Base-by-base conservation (phyloP, 2,113 vertebrate genomes). In the Onychostruthus taczanowskii region DNA sequence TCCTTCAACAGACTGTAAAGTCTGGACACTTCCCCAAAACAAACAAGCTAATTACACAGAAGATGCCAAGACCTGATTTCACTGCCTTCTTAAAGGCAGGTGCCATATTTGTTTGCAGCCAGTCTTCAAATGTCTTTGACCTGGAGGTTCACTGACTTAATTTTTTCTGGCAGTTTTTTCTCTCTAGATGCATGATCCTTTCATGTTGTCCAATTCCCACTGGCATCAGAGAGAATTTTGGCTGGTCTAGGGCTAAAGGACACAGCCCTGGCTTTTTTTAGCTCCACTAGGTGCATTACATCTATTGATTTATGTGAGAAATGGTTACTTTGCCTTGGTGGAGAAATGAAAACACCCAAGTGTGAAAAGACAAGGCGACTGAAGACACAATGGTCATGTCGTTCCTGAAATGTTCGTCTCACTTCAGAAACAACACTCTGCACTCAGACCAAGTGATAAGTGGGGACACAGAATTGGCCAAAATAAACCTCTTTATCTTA, bases 401-500 rank as follows among this genome's bases (percentile, higher is more conserved):
- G 0, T 67, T 94, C 85, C 27, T 76, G 72, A 90, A 96, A 95
- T 76, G 85, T 93, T 55, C 7, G 67, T 88, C 92, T 93, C 83
- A 43, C 77, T 93, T 93, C 84, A 95, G 94, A 93, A 94, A 95
- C 52, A 96, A 66, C 94, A 92, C 46, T 61, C 86, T 92, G 87
- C 2, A 9, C 46, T 85, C 86, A 94, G 85, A 92, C 12, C 0
- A 84, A 95, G 68, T 94, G 94, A 96, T 96, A 96, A 94, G 69
- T 82, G 55, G 79, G 81, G 76, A 93, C 59, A 94, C 11, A 75
- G 76, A 93, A 68, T 37, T 67, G 86, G 95, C 96, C 96, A 96
- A 95, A 95, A 95, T 59, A 95, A 97, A 94, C 68, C 67, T 74
- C 43, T 56, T 91, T 96, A 95, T 96, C 91, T 95, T 84, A 83